Evolutionary conservation across 2,113 vertebrate genomes (phyloP).

Genomic region (Heptranchias perlo): DNA sequence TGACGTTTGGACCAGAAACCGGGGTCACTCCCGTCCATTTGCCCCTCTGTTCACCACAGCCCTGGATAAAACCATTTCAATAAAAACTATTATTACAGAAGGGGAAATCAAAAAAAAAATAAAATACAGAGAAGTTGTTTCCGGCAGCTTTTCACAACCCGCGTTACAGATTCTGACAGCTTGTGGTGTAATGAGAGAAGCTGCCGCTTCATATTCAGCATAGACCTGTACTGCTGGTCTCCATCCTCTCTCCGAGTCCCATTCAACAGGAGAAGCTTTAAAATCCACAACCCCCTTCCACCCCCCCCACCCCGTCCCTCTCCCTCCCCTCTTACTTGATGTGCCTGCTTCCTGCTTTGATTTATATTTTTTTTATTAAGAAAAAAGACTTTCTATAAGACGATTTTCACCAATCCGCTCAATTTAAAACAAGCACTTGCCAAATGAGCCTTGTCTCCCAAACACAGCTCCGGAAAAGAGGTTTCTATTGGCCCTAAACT

Average conservation of each 20-base stretch:
- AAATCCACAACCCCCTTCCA: no score
- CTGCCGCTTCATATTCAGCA: background rate
- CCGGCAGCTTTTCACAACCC: no score
- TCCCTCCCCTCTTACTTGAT: background rate
- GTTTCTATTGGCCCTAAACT: background rate
- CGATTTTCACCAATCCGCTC: background rate
- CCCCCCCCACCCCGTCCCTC: background rate
- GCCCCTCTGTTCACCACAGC: background rate
- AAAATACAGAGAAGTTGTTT: background rate
- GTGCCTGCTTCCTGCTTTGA: background rate
- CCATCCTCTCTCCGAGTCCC: background rate
- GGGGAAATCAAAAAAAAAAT: background rate
- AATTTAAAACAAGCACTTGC: background rate
- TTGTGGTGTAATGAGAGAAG: background rate
- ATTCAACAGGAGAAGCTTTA: background rate
- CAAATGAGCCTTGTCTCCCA: background rate
- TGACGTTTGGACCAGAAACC: background rate
- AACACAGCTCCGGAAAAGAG: background rate
- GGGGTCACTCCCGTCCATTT: conserved; percentile 12
- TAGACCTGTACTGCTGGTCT: no score
- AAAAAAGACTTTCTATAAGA: background rate
- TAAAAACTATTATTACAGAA: background rate
- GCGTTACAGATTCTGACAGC: background rate
- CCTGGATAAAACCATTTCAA: background rate
- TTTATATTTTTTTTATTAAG: background rate